Conservation (phyloP, 2,113 vertebrate species). For the Lanius collurio region DNA sequence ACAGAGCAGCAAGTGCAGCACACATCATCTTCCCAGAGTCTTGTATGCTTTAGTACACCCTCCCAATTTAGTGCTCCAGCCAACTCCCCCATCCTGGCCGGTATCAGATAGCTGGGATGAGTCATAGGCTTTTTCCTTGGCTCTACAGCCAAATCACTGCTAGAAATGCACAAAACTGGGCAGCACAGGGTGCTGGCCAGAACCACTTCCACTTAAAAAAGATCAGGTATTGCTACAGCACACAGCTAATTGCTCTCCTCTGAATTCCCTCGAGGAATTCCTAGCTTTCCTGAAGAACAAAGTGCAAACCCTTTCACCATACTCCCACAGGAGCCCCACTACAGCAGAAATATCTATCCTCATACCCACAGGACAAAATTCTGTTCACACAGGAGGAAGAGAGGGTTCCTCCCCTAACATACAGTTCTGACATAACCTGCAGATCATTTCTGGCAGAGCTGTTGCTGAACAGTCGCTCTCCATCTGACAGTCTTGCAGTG, state of each 20-base stretch:
- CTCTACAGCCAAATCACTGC: neutral
- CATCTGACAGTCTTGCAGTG: neutral
- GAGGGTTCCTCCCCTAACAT: fast-evolving
- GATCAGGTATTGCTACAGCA: neutral
- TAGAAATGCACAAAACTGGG: neutral
- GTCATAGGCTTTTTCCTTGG: neutral
- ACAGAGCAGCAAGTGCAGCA: neutral
- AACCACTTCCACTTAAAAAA: neutral
- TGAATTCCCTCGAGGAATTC: neutral
- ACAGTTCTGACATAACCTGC: neutral
- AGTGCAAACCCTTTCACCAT: neutral
- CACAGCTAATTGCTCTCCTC: neutral
- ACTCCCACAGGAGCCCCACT: neutral
- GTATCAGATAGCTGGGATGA: neutral
- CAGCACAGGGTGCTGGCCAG: neutral
- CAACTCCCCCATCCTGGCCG: neutral
- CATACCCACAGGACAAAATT: neutral
- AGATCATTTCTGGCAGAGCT: neutral
- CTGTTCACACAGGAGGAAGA: neutral
- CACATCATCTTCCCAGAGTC: neutral
- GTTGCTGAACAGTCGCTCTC: neutral
- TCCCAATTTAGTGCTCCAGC: neutral
- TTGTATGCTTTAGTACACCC: neutral
- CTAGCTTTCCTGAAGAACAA: neutral
- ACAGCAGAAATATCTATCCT: neutral